phyloP scores from a whole-genome alignment of 2,797 vertebrate genomes.

The Arctocebus calabarensis region DNA sequence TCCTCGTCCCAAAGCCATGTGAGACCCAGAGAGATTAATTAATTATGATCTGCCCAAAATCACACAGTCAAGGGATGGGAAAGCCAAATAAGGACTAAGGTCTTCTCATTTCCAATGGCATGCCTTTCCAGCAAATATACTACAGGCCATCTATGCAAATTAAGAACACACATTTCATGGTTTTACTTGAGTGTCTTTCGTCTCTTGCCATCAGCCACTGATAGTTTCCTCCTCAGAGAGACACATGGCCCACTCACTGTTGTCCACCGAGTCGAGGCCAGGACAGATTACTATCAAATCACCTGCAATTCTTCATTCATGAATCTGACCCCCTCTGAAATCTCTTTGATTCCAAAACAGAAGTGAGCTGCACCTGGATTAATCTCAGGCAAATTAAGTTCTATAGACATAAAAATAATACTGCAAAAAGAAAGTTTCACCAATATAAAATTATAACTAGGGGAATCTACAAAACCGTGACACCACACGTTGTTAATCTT shows the following conservation, averaged over 20 bases:
- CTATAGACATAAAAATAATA: not conserved
- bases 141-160: not conserved
- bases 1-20: not conserved
- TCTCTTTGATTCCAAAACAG: not conserved
- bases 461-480: not conserved
- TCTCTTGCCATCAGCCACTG: not conserved
- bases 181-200: not conserved
- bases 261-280: not conserved
- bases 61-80: not conserved
- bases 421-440: not conserved
- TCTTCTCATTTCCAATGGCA: not conserved
- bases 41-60: not conserved
- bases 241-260: not conserved
- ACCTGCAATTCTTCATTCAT: not conserved
- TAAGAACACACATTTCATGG: not conserved
- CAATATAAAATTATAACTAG: not conserved
- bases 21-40: not conserved
- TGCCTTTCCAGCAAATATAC: not conserved
- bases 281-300: not conserved
- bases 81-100: not conserved
- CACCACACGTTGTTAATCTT: not conserved
- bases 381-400: constrained; percentile 5
- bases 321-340: not conserved
- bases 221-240: not conserved
- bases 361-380: not conserved